Evolutionary conservation across 2,797 vertebrate genomes (phyloP), one percentile per base, ranked within the genome.

Genomic region (Eidolon dupreanum): DNA sequence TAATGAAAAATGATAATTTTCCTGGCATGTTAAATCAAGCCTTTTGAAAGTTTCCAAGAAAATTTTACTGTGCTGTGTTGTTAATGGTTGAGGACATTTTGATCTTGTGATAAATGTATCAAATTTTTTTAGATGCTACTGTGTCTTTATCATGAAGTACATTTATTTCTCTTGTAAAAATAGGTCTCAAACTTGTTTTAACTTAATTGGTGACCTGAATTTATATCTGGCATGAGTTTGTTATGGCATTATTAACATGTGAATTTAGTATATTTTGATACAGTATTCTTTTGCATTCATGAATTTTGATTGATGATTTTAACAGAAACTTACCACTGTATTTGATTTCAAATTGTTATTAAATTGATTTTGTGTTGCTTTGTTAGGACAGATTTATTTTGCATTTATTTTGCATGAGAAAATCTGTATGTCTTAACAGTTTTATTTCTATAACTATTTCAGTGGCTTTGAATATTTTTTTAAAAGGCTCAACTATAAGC

Each of bases 1-100:
- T 93, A 96, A 71, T 93, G 97, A 97, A 97, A 96, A 95, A 84
- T 97, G 93, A 36, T 88, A 82, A 97, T 97, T 95, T 93, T 85
- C 96, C 90, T 97, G 95, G 97, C 93, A 95, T 98, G 98, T 98
- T 96, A 94, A 96, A 97, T 98, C 95, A 97, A 98, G 94, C 97
- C 61, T 97, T 94, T 92, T 85, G 95, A 96, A 83, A 96, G 94
- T 98, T 98, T 95, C 73, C 91, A 90, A 98, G 98, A 93, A 97
- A 88, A 96, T 95, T 96, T 98, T 98, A 93, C 74, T 70, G 65
- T 98, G 78, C 89, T 98, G 7, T 97, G 73, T 98, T 97, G 96
- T 89, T 98, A 95, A 97, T 95, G 86, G 75, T 97, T 94, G 95
- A 94, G 78, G 81, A 95, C 79, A 36, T 97, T 97, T 95, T 97